These are phyloP conservation scores for Haliclona indistincta DNA, from an alignment of 37 sponge, comb jelly and placozoan species.

Conservation along the genomic window DNA sequence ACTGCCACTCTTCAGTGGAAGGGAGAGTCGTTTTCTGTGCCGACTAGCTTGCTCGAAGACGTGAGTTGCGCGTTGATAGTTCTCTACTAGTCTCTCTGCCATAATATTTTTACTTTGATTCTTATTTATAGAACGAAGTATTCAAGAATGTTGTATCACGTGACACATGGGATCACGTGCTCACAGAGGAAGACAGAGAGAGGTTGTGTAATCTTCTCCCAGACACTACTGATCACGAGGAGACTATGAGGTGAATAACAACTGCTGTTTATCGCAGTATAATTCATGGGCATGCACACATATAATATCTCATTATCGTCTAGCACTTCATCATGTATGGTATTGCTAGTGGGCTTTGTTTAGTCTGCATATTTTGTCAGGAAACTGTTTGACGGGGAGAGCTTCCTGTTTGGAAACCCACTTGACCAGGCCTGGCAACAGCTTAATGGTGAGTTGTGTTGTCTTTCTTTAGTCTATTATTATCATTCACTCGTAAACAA, in stretches of 20 bases:
- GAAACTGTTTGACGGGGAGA: slow-evolving; percentile 40
- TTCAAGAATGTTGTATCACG: slow-evolving; percentile 61
- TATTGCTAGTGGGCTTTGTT: neutral
- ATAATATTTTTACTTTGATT: neutral
- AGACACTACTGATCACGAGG: slow-evolving; percentile 9
- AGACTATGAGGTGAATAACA: slow-evolving; percentile 13
- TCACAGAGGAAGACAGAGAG: slow-evolving; percentile 66
- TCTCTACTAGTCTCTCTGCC: neutral
- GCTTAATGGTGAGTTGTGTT: slow-evolving; percentile 33
- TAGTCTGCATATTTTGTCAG: slow-evolving; percentile 3
- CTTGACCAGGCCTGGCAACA: slow-evolving; percentile 36
- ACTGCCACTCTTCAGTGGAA: neutral
- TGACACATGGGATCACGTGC: slow-evolving; percentile 61
- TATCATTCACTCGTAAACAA: neutral
- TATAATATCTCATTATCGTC: too few species aligned
- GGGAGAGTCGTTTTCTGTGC: slow-evolving; percentile 52
- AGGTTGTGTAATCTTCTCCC: slow-evolving; percentile 42
- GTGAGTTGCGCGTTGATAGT: slow-evolving; percentile 11
- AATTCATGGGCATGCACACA: too few species aligned
- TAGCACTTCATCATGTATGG: neutral
- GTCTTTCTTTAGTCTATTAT: neutral
- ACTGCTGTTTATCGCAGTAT: neutral
- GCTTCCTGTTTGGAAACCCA: slow-evolving; percentile 73
- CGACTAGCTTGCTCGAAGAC: slow-evolving; percentile 42
- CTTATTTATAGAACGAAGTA: slow-evolving; percentile 28